Evolutionary conservation across 2,888 invertebrate genomes (phyloP).

Genomic region (Eledona agricola): DNA sequence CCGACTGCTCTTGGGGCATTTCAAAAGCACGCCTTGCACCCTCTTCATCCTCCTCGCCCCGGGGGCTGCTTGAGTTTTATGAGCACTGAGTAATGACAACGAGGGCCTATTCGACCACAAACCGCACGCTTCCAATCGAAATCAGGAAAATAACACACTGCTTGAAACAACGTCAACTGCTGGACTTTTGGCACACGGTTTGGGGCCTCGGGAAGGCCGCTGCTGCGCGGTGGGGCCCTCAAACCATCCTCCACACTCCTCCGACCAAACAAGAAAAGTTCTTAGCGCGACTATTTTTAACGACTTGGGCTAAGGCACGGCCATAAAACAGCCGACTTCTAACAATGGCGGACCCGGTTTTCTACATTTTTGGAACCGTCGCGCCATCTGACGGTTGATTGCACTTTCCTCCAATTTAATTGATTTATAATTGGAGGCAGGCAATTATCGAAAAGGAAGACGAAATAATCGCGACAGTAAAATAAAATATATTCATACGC

Average conservation of each 20-base stretch:
- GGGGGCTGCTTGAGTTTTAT: constrained; percentile 5
- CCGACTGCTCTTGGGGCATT: neutral
- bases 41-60: constrained; percentile 1
- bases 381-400: constrained; percentile 59
- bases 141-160: constrained; percentile 53
- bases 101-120: neutral
- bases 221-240: constrained; percentile 7
- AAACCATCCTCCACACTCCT: constrained; percentile 24
- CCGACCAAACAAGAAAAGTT: constrained; percentile 3
- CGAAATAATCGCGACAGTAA: too few species aligned
- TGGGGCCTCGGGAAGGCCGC: constrained; percentile 20
- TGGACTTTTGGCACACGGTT: constrained; percentile 27
- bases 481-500: too few species aligned
- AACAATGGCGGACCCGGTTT: constrained; percentile 64
- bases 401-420: constrained; percentile 14
- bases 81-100: constrained; percentile 3
- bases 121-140: constrained; percentile 50
- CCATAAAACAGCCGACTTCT: constrained; percentile 60
- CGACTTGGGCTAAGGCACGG: constrained; percentile 50
- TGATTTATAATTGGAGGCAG: constrained; percentile 26
- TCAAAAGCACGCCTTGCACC: constrained; percentile 4
- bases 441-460: too few species aligned
- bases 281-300: constrained; percentile 18
- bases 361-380: constrained; percentile 54
- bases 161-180: constrained; percentile 23